Evolutionary conservation across 2,797 vertebrate genomes (phyloP).

Genomic region (Pseudochromis fuscus): DNA sequence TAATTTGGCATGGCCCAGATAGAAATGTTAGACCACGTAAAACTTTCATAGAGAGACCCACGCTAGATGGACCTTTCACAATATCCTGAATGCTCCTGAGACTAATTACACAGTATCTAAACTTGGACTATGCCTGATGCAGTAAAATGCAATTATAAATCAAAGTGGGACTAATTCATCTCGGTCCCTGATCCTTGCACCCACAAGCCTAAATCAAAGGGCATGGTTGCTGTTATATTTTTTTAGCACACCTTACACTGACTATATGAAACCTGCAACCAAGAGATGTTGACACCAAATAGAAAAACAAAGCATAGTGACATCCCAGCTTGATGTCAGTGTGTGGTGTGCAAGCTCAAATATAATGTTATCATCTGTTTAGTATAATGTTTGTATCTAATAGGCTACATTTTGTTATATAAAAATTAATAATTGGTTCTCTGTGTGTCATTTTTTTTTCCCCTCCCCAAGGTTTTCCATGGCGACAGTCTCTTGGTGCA

Average conservation of each 20-base stretch:
- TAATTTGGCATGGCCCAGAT: neutral
- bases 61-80: constrained; percentile 4
- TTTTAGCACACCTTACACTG: neutral
- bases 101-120: neutral
- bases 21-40: neutral
- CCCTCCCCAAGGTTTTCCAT: constrained; percentile 53
- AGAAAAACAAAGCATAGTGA: too few relatives aligned
- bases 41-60: too few relatives aligned
- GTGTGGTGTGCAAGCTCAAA: neutral
- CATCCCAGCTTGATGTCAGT: too few relatives aligned
- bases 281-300: too few relatives aligned
- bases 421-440: too few relatives aligned
- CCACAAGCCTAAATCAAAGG: neutral
- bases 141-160: constrained; percentile 2
- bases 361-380: neutral
- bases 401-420: neutral
- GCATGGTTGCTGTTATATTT: neutral
- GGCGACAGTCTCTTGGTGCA: constrained; percentile 26
- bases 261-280: too few relatives aligned
- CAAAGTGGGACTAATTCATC: neutral
- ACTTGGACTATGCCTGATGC: neutral
- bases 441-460: neutral
- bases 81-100: neutral
- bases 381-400: neutral
- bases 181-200: neutral